These are phyloP conservation scores for Heliconius himera DNA, from an alignment of 1,140 invertebrate genomes.

Conservation along the genomic window DNA sequence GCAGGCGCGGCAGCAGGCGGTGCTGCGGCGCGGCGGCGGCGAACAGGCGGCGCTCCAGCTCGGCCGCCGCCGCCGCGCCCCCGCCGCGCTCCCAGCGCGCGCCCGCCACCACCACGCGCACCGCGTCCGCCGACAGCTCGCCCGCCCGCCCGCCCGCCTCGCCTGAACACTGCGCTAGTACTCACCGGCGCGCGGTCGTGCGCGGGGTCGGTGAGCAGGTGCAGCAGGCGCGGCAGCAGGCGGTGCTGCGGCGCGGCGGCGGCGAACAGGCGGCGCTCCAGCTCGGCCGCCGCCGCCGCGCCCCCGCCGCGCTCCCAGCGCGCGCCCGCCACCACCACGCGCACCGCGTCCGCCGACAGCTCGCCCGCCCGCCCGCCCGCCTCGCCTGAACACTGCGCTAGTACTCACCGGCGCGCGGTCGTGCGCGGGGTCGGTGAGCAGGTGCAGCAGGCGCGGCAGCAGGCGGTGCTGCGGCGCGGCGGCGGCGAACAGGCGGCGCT, in stretches of 20 bases:
- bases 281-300: constrained; percentile 53
- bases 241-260: constrained; percentile 67
- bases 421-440: constrained; percentile 54
- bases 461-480: constrained; percentile 69
- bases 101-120: constrained; percentile 64
- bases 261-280: constrained; percentile 67
- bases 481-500: constrained; percentile 64
- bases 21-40: constrained; percentile 65
- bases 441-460: constrained; percentile 66
- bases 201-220: constrained; percentile 57
- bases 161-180: constrained; percentile 22
- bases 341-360: constrained; percentile 57
- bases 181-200: constrained; percentile 7
- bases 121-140: constrained; percentile 57
- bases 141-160: no score
- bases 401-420: no score
- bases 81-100: constrained; percentile 66
- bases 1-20: constrained; percentile 67
- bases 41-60: constrained; percentile 67
- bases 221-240: constrained; percentile 67
- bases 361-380: no score
- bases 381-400: constrained; percentile 25
- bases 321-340: constrained; percentile 66
- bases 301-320: constrained; percentile 61
- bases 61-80: constrained; percentile 51